Conservation (phyloP, 2,888 invertebrate genomes). For the Podotricha telesiphe region DNA sequence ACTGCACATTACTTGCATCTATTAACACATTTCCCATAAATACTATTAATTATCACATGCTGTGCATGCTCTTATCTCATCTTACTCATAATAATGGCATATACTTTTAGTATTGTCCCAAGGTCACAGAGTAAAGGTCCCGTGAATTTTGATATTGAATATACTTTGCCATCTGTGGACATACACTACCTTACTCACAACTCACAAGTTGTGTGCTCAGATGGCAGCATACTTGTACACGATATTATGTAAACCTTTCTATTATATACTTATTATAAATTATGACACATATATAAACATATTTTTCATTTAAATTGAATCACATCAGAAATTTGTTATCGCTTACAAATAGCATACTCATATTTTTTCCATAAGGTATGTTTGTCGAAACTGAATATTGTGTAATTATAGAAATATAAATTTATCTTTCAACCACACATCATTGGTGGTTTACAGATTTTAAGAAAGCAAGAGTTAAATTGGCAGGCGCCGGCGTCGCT, state of each 20-base stretch:
- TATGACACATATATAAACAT: neutral
- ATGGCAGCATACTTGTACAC: neutral
- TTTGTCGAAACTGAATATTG: neutral
- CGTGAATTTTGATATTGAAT: neutral
- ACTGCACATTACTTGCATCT: constrained; percentile 32
- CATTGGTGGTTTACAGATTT: neutral
- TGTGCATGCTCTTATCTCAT: no score
- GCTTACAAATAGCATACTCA: neutral
- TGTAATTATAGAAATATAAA: neutral
- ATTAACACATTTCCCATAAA: constrained; percentile 35
- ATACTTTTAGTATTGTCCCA: neutral
- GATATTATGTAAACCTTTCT: neutral
- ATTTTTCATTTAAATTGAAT: neutral
- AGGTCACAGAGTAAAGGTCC: neutral
- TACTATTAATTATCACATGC: constrained; percentile 21
- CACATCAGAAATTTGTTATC: neutral
- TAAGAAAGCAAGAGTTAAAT: neutral
- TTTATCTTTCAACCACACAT: neutral
- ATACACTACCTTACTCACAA: neutral
- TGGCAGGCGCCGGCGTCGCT: constrained; percentile 33
- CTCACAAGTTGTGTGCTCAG: neutral
- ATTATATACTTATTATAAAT: neutral
- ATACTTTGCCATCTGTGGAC: no score
- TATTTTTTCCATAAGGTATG: neutral
- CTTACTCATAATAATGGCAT: neutral